A percentile compares a stretch with the other conserved stretches of the same genome.
These are phyloP conservation scores for Hafferia zeledoni DNA, from an alignment of 2,797 vertebrate genomes.

Conservation along the genomic window DNA sequence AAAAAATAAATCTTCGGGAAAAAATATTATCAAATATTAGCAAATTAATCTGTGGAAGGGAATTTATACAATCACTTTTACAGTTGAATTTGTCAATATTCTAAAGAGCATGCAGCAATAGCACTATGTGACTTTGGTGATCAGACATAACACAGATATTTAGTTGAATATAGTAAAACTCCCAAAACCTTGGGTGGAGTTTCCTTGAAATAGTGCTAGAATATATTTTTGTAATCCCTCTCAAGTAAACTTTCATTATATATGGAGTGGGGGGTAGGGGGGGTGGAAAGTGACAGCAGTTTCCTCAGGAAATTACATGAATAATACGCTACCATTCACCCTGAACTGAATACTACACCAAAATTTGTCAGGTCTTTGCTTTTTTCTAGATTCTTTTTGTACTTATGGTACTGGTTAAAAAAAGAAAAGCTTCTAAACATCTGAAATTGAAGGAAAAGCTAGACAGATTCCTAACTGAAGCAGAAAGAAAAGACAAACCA, in stretches of 20 bases:
- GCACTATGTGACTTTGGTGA: neutral
- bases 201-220: neutral
- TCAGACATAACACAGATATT: neutral
- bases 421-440: neutral
- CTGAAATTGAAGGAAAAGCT: neutral
- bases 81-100: neutral
- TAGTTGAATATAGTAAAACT: neutral
- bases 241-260: neutral
- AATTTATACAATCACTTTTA: neutral
- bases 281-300: neutral
- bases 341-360: neutral
- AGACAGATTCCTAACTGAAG: neutral
- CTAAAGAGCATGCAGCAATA: neutral
- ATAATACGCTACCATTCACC: neutral
- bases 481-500: neutral
- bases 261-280: too few species aligned
- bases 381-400: neutral
- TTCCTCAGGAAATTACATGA: neutral
- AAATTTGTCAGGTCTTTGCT: neutral
- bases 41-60: neutral
- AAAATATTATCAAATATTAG: neutral
- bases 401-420: accelerated
- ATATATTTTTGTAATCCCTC: neutral
- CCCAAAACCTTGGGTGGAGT: neutral
- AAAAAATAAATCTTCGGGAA: neutral